Evolutionary conservation across 1,140 invertebrate genomes (phyloP), one percentile per base, ranked within the genome.

Genomic region (Monomorium pharaonis): DNA sequence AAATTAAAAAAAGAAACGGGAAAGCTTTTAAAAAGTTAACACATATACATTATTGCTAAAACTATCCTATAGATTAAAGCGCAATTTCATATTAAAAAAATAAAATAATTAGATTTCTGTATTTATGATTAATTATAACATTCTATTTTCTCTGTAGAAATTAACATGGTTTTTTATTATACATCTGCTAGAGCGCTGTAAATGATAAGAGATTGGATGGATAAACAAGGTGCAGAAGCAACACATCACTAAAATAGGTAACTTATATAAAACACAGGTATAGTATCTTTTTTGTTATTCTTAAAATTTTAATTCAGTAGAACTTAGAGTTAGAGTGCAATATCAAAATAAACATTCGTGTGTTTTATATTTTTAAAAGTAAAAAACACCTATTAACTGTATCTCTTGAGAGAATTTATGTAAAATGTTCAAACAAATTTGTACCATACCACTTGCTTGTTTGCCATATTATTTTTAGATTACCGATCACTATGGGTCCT

Each of bases 401-500:
- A 89, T 58, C 65, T 85, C 69, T 77, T 85, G 62, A 90, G 72
- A 86, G 65, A 88, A 90, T 86, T 78, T 86, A 90, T 42, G 86
- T 62, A 18, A 63, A 63, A 84, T 74, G 60, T 58, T 74, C 74
- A 84, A 84, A 84, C 67, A 63, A 87, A 62, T 88, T 86, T 87
- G 56, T 91, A 86, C 84, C 89, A 89, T 91, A 92, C 92, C 92
- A 86, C 85, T 89, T 90, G 84, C 76, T 89, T 89, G 80, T 81
- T 90, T 86, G 75, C 85, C 87, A 89, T 81, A 85, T 77, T 92
- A 92, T 92, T 91, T 85, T 91, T 92, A 92, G 86, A 89, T 87
- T 92, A 92, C 87, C 88, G 92, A 93, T 91, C 92, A 87, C 91
- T 92, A 93, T 90, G 87, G 49, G 84, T 91, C 92, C 92, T 92